These are phyloP conservation scores for Pilophorus perplexus DNA, from an alignment of 2,888 invertebrate species.

Conservation along the genomic window DNA sequence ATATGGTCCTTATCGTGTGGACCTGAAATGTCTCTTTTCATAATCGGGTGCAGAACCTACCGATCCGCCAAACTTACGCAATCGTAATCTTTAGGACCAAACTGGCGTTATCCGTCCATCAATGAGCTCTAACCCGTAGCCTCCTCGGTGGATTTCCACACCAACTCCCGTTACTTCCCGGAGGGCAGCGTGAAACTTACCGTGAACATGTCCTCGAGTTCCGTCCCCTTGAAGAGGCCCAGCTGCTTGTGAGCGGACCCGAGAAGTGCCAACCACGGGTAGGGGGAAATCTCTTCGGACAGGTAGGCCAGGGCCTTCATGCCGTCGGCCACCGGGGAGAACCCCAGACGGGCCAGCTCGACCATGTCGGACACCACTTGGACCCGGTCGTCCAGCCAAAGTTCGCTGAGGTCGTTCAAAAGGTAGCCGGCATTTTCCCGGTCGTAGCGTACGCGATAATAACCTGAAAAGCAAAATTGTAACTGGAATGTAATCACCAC, in stretches of 20 bases:
- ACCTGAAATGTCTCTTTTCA: too few species aligned
- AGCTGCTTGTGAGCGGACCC: constrained; percentile 39
- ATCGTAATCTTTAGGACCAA: too few species aligned
- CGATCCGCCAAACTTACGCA: too few species aligned
- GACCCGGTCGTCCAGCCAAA: constrained; percentile 41
- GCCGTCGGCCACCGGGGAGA: constrained; percentile 38
- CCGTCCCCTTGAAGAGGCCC: constrained; percentile 38
- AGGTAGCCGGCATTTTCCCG: constrained; percentile 37
- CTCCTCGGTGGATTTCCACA: too few species aligned
- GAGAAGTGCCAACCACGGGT: constrained; percentile 43
- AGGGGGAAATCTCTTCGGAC: constrained; percentile 36
- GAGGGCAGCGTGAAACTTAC: constrained; percentile 13
- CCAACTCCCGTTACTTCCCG: too few species aligned
- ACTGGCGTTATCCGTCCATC: too few species aligned
- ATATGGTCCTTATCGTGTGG: too few species aligned
- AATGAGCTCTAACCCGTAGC: too few species aligned
- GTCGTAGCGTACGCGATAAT: constrained; percentile 42
- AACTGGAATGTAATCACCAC: too few species aligned
- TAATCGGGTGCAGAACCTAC: too few species aligned
- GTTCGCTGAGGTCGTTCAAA: constrained; percentile 32
- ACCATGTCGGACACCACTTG: constrained; percentile 43
- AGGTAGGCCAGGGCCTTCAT: constrained; percentile 36
- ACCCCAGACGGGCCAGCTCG: constrained; percentile 39
- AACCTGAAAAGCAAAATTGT: constrained; percentile 32
- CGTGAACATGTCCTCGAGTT: constrained; percentile 37